These are phyloP conservation scores for Formica aserva DNA, from an alignment of 2,888 invertebrate species.

Conservation along the genomic window DNA sequence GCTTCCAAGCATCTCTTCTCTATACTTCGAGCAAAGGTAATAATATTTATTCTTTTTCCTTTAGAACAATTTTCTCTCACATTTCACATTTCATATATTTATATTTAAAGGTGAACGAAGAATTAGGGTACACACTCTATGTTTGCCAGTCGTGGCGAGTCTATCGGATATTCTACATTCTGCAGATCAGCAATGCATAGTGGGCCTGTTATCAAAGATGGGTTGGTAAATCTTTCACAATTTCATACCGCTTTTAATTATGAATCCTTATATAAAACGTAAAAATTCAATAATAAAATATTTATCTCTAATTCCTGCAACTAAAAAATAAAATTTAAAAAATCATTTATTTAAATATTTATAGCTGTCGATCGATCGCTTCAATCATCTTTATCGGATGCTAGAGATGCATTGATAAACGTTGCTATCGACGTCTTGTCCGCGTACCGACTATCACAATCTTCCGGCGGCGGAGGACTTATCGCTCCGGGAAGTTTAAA, in stretches of 20 bases:
- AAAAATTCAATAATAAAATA: constrained; percentile 22
- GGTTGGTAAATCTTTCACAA: constrained; percentile 87
- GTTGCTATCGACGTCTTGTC: constrained; percentile 96
- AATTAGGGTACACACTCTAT: constrained; percentile 98
- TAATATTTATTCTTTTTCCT: neutral
- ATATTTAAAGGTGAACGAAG: constrained; percentile 93
- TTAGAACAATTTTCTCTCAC: neutral
- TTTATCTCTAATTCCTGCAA: neutral
- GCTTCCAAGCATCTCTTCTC: constrained; percentile 98
- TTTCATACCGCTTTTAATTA: neutral
- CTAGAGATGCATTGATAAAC: constrained; percentile 98
- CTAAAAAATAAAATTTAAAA: neutral
- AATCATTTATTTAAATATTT: constrained; percentile 27
- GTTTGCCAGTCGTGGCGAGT: constrained; percentile 95
- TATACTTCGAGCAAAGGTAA: constrained; percentile 97
- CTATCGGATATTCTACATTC: constrained; percentile 94
- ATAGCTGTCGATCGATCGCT: constrained; percentile 96
- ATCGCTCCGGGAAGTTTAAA: constrained; percentile 92
- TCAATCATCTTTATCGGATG: constrained; percentile 95
- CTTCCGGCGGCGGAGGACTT: constrained; percentile 88
- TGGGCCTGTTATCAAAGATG: constrained; percentile 98
- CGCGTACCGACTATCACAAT: constrained; percentile 89
- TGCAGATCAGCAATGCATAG: constrained; percentile 97
- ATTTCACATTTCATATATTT: constrained; percentile 14
- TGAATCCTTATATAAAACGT: neutral